Evolutionary conservation across 1,140 invertebrate genomes (phyloP).

Genomic region (Drosophila yakuba): DNA sequence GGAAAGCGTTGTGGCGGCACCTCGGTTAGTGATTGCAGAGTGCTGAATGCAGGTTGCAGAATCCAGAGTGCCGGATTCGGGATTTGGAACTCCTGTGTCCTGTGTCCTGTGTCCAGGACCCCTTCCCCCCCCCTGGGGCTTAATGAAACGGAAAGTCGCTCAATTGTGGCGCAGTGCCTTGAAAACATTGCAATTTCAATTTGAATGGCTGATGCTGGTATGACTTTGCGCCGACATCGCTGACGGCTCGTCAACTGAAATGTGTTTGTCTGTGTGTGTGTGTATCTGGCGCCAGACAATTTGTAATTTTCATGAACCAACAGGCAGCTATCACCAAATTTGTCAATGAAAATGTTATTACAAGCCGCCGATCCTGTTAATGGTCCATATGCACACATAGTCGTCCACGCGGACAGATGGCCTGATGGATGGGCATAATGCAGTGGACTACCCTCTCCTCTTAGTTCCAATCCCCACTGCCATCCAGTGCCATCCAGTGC

Average conservation of each 20-base stretch:
- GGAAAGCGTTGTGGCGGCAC: neutral
- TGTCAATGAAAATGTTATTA: conserved; percentile 79
- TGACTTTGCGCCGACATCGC: conserved; percentile 1
- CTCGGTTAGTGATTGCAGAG: neutral
- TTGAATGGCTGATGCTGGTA: conserved; percentile 8
- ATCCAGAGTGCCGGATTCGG: neutral
- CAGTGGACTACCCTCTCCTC: neutral
- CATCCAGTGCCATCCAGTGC: too few species aligned
- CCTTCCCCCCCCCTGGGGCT: neutral
- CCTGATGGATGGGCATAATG: conserved; percentile 17
- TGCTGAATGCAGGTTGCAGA: neutral
- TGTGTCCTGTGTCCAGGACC: neutral
- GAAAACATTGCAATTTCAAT: conserved; percentile 51
- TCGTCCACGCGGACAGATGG: neutral
- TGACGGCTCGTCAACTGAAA: neutral
- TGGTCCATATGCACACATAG: conserved; percentile 52
- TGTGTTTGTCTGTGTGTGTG: neutral
- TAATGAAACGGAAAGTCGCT: conserved; percentile 45
- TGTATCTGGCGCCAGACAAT: conserved; percentile 38
- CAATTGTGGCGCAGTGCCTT: conserved; percentile 11
- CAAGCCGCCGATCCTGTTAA: conserved; percentile 67
- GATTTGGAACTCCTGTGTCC: too few species aligned
- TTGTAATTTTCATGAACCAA: conserved; percentile 67
- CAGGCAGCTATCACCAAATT: conserved; percentile 65
- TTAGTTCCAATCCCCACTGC: neutral